Percentiles rank a stretch among this genome's conserved stretches.
Conservation (phyloP, 1,140 invertebrate species). For the Drosophila melanogaster region Release_6_plus_ISO1_MT NT_033777.3:22429501-22430000, state of each 20-base stretch:
- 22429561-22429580: conserved; percentile 11
- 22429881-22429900: conserved; percentile 28
- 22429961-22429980: conserved; percentile 69
- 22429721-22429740: conserved; percentile 42
- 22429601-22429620: conserved; percentile 36
- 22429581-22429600: conserved; percentile 41
- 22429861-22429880: conserved; percentile 24
- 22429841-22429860: conserved; percentile 62
- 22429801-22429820: conserved; percentile 37
- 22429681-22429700: conserved; percentile 62
- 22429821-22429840: conserved; percentile 10
- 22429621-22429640: conserved; percentile 59
- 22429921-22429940: conserved; percentile 53
- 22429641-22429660: conserved; percentile 33
- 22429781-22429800: conserved; percentile 76
- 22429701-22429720: conserved; percentile 46
- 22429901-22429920: conserved; percentile 8
- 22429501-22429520: not conserved
- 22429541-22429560: not conserved
- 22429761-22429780: conserved; percentile 45
- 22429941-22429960: conserved; percentile 54
- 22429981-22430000: conserved; percentile 62
- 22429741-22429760: conserved; percentile 49
- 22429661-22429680: conserved; percentile 43
- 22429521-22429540: not conserved